Evolutionary conservation across 1,140 invertebrate genomes (phyloP).

Genomic region (Danaus melanippus): DNA sequence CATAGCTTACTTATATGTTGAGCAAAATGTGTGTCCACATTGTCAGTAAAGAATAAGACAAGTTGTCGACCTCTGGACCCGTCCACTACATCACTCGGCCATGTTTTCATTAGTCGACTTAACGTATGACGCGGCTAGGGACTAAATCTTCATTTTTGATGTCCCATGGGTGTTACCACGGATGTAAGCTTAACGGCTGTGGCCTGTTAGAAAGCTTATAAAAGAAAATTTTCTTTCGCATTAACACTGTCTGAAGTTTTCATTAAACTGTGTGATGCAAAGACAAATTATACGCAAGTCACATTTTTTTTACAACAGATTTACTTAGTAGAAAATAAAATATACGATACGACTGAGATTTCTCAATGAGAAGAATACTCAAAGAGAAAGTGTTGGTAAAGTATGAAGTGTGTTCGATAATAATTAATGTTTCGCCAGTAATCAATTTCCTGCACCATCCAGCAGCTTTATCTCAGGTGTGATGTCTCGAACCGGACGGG

Average conservation of each 20-base stretch:
- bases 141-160: slow-evolving; percentile 71
- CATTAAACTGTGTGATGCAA: too few species aligned
- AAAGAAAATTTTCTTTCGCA: too few species aligned
- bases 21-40: too few species aligned
- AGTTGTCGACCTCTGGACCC: slow-evolving; percentile 23
- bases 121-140: slow-evolving; percentile 66
- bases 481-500: slow-evolving; percentile 39
- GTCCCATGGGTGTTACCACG: slow-evolving; percentile 45
- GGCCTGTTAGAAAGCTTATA: slow-evolving; percentile 6
- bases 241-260: too few species aligned
- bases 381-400: too few species aligned
- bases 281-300: too few species aligned
- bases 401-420: too few species aligned
- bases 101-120: slow-evolving; percentile 65
- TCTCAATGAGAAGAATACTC: too few species aligned
- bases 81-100: slow-evolving; percentile 50
- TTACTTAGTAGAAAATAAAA: too few species aligned
- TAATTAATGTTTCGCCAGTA: neutral
- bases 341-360: too few species aligned
- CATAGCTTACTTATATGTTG: too few species aligned
- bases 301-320: too few species aligned
- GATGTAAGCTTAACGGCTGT: slow-evolving; percentile 27
- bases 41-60: slow-evolving; percentile 16
- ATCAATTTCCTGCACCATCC: slow-evolving; percentile 16
- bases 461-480: slow-evolving; percentile 14